phyloP scores from a whole-genome alignment of 2,797 vertebrate genomes.

The Poecilia picta region DNA sequence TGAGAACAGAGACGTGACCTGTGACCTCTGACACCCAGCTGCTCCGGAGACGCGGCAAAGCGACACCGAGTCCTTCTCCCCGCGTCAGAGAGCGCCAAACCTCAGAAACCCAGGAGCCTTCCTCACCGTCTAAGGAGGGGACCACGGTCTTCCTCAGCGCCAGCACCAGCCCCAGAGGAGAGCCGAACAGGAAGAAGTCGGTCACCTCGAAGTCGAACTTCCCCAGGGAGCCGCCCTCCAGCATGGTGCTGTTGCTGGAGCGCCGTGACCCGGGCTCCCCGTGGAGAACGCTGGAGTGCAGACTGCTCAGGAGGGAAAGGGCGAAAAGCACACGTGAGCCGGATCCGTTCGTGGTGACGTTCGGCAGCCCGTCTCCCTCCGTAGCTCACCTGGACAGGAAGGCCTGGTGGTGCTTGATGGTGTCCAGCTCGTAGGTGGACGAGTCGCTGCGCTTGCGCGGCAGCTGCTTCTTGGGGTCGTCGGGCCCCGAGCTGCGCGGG shows the following conservation, averaged over 20 bases:
- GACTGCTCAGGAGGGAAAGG: conserved; percentile 71
- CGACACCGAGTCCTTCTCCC: conserved; percentile 26
- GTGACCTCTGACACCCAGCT: conserved; percentile 38
- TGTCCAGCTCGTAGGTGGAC: conserved; percentile 96
- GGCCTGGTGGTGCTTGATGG: conserved; percentile 96
- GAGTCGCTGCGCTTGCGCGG: conserved; percentile 96
- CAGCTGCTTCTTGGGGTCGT: conserved; percentile 87
- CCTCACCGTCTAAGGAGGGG: conserved; percentile 89
- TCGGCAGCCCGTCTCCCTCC: neutral
- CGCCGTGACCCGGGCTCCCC: conserved; percentile 86
- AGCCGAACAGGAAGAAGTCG: conserved; percentile 96
- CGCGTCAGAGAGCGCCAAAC: neutral
- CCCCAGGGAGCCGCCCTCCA: conserved; percentile 88
- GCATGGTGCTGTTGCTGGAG: conserved; percentile 91
- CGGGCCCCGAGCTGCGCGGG: conserved; percentile 85
- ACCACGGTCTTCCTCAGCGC: conserved; percentile 95
- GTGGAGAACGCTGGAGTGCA: conserved; percentile 90
- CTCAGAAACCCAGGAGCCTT: neutral
- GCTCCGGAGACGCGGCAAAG: conserved; percentile 20
- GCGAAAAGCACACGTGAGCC: neutral
- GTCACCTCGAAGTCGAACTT: conserved; percentile 95
- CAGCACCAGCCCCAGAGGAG: conserved; percentile 93
- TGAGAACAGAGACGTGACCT: conserved; percentile 27
- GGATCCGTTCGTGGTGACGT: neutral
- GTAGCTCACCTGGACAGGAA: conserved; percentile 91